Evolutionary conservation across 2,888 invertebrate genomes (phyloP), one percentile per base, ranked within the genome.

Genomic region (Mesoligia furuncula): DNA sequence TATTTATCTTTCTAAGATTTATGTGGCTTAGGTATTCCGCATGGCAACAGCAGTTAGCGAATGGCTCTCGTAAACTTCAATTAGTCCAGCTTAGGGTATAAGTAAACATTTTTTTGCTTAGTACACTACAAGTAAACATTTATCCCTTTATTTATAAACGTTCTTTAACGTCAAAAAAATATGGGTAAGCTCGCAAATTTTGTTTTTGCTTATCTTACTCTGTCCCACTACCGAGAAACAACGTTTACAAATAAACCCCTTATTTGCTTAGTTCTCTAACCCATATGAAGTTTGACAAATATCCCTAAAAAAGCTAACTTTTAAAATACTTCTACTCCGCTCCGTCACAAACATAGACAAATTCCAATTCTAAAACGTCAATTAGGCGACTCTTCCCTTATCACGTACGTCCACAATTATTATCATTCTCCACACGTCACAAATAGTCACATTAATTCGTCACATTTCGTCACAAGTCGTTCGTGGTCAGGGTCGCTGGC

Each of bases 401-500:
- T 83, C 86, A 85, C 85, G 86, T 85, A 83, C 61, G n/a, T 66
- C 74, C 64, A 59, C 73, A 77, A 85, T 85, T 80, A 85, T 85
- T 83, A 83, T 83, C 67, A 85, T 85, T 85, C 85, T 68, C 54
- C 24, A 73, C 85, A 80, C 85, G 85, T 85, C 81, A 86, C 79
- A 77, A 85, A 86, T 84, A 79, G 80, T 79, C 39, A 86, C 84
- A 86, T 92, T 42, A 42, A 42, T 90, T 92, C 91, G 92, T 92
- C 91, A 92, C 90, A 86, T 92, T 90, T 92, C 91, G 92, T 92
- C 91, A 92, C 90, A 65, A 84, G 57, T 83, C 77, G 75, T 83
- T 88, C 90, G 87, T 90, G 93, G 94, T 94, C 94, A 94, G 93
- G 94, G 94, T 91, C 94, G 91, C 92, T 93, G 91, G 90, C 90